Percentiles rank a stretch among this genome's conserved stretches.
Evolutionary conservation across 2,113 vertebrate species (phyloP).

Genomic region (Nipponia nippon): DNA sequence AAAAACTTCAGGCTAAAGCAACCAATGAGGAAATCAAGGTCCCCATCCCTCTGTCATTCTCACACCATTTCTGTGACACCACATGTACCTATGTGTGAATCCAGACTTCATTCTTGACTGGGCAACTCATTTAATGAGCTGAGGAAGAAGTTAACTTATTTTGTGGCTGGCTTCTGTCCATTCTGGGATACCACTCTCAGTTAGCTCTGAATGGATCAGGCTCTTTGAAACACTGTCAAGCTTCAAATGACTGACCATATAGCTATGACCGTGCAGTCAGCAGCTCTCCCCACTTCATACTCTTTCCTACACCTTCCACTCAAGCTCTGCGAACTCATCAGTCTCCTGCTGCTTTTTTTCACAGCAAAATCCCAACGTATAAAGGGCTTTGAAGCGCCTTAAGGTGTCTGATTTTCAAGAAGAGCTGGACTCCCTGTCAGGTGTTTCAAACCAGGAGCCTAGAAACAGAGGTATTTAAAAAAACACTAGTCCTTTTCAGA

Average conservation of each 20-base stretch:
- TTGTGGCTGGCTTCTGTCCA: neutral
- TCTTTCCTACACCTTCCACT: neutral
- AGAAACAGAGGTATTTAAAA: neutral
- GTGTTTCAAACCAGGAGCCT: neutral
- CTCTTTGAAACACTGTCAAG: neutral
- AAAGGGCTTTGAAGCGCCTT: neutral
- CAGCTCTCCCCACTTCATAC: neutral
- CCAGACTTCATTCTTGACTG: neutral
- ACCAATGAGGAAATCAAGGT: neutral
- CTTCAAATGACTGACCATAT: neutral
- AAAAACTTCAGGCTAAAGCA: neutral
- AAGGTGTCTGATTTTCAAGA: neutral
- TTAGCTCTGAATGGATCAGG: neutral
- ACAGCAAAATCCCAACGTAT: neutral
- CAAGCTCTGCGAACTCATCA: neutral
- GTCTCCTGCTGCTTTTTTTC: neutral
- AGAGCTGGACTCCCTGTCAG: neutral
- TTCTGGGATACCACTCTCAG: neutral
- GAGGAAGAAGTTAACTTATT: neutral
- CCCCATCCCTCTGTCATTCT: neutral
- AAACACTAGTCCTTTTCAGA: neutral
- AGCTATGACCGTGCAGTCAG: neutral
- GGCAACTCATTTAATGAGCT: neutral
- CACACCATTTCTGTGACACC: neutral
- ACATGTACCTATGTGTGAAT: fast-evolving